Percentiles rank a stretch among this genome's conserved stretches.
Conservation (phyloP, 2,113 vertebrate species). For the Coturnix japonica region DNA sequence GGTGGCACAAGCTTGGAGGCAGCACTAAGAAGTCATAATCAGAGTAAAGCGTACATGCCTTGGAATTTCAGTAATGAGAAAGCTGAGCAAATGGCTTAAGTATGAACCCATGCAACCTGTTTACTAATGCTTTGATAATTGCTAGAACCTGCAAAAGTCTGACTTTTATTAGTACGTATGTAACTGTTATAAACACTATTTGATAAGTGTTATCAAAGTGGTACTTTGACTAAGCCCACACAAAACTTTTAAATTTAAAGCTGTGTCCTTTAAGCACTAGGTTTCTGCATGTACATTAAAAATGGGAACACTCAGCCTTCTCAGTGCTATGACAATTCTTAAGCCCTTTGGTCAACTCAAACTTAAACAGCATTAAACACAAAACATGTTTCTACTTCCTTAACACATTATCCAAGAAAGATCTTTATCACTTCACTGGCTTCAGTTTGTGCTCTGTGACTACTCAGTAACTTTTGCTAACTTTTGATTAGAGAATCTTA, state of each 20-base stretch:
- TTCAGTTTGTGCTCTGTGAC: not conserved
- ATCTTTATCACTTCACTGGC: not conserved
- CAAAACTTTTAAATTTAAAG: not conserved
- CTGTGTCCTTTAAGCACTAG: not conserved
- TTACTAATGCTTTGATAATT: not conserved
- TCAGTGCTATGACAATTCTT: not conserved
- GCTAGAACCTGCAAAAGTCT: not conserved
- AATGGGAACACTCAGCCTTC: not conserved
- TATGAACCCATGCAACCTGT: not conserved
- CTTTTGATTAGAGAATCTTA: not conserved
- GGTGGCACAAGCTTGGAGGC: not conserved
- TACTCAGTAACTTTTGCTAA: not conserved
- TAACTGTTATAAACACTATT: no score
- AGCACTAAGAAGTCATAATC: not conserved
- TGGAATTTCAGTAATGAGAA: not conserved
- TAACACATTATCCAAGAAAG: not conserved
- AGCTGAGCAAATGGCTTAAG: not conserved
- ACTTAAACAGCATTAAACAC: not conserved
- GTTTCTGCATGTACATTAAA: not conserved
- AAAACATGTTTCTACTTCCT: not conserved
- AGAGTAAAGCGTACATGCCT: not conserved
- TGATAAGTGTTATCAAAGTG: no score
- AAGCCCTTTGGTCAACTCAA: not conserved
- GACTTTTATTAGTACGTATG: not conserved
- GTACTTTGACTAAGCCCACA: not conserved